phyloP scores from a whole-genome alignment of 1,140 invertebrate genomes.

The Odontomachus brunneus region DNA sequence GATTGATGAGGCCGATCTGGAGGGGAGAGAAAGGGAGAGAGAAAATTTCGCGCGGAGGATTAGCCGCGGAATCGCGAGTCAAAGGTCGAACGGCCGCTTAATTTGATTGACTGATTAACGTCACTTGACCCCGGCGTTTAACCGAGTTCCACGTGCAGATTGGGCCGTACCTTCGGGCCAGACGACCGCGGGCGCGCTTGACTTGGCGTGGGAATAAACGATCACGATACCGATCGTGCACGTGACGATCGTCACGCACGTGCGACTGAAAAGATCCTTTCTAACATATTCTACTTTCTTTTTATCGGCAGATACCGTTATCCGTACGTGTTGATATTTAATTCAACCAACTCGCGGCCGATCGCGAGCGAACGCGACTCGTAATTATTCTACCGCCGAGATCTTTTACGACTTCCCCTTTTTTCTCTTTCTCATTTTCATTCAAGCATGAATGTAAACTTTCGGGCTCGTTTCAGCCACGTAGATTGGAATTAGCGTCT shows the following conservation, averaged over 20 bases:
- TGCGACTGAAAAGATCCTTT: constrained; percentile 12
- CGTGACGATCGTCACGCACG: constrained; percentile 27
- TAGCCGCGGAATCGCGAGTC: constrained; percentile 56
- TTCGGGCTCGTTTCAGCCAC: not conserved
- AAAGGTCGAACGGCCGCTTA: constrained; percentile 67
- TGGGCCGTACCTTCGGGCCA: constrained; percentile 61
- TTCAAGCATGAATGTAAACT: not conserved
- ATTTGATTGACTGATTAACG: constrained; percentile 74
- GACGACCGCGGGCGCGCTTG: constrained; percentile 34
- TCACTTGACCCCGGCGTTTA: constrained; percentile 70
- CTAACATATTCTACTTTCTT: not conserved
- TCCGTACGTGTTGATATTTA: not conserved
- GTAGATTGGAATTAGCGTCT: not conserved
- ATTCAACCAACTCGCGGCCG: not conserved
- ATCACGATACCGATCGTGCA: constrained; percentile 43
- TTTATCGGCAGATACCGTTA: not conserved
- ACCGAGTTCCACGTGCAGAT: constrained; percentile 63
- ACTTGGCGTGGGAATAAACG: constrained; percentile 77
- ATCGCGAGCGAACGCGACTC: not conserved
- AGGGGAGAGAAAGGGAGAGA: constrained; percentile 40
- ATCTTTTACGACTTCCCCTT: not conserved
- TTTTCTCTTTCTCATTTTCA: not conserved
- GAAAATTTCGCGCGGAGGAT: constrained; percentile 38
- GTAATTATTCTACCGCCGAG: not conserved
- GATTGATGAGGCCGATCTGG: constrained; percentile 88